Base-by-base conservation (phyloP, 2,888 invertebrate species). In the Abscondita cerata region DNA sequence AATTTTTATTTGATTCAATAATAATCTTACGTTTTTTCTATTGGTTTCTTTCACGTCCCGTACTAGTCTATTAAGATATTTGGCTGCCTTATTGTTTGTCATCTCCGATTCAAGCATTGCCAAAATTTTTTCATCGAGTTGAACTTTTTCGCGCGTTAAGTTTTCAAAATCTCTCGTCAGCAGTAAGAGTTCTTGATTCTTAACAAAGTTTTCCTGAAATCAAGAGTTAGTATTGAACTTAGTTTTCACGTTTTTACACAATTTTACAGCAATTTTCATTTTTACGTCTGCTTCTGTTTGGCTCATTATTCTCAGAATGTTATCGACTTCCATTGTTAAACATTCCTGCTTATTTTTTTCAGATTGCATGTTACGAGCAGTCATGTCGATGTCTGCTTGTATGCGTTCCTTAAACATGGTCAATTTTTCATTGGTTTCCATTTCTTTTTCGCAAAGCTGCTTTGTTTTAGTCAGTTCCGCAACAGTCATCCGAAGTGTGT, bases 11-110 rank as follows among this genome's bases (percentile, higher is more conserved):
- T n/a, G n/a, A n/a, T n/a, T n/a, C n/a, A n/a, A n/a, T n/a, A n/a
- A n/a, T n/a, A 78, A 74, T 16, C 77, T 59, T 65, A 81, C 83
- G 47, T 81, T 71, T 16, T 77, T 75, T 31, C 83, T 77, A 40
- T 83, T 80, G 40, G 77, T 76, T 25, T 82, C 81, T 63, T 83
- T 84, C 0, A 78, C 68, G 19, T 82, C 80, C 11, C 78, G 75
- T 2, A 85, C 69, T 4, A 81, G 66, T 72, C 83, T 84, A 79
- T 75, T 86, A 79, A 84, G 70, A 67, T 80, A 73, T 46, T 73
- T 73, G 2, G 88, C 85, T 0, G 88, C 87, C 72, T 91, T 91
- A 70, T 90, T 89, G 41, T 87, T 87, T 3, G 88, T 83, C 3
- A 89, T 76, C 72, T 89, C 87, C 9, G 89, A 88, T 71, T 91